Base-by-base conservation (phyloP, 2,888 invertebrate genomes). In the Carabus problematicus region DNA sequence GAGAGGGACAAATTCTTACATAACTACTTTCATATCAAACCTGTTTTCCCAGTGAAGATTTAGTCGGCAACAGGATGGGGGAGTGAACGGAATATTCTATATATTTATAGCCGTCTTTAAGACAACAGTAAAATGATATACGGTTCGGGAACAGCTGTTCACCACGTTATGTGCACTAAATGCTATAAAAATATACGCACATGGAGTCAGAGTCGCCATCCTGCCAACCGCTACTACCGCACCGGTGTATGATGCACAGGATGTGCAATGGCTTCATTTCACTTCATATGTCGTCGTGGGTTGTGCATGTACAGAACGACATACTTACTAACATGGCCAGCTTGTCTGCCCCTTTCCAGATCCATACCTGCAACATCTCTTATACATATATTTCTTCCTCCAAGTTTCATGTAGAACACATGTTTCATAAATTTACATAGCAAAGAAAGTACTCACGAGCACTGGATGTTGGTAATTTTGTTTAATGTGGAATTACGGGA, bases 41-140 rank as follows among this genome's bases (percentile, higher is more conserved):
- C 73, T 75, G 60, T 71, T 71, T 71, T 72, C 71, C 71, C n/a
- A n/a, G 29, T 29, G 55, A 49, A 64, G 67, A 42, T 16, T 67
- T 58, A 64, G 71, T 54, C 70, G 70, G 52, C 52, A 52, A 52
- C 52, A 52, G 52, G 52, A 52, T 16, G n/a, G 71, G 70, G 68
- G 70, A 47, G 64, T 70, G 68, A 70, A 70, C 41, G 41, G 67
- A 67, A 67, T 60, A 67, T 67, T 60, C 60, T 67, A 70, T 72
- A 72, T 77, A 76, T 77, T 76, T 77, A 77, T 78, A 74, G 76
- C 73, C 72, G 74, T 75, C 74, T 76, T 77, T 77, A 76, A 77
- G 77, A 77, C 76, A 77, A 77, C 77, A 71, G 72, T 71, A 69
- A 74, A 68, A 75, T 72, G 75, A 77, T 76, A 75, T 75, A 76